These are phyloP conservation scores for Chironomus tepperi DNA, from an alignment of 1,140 invertebrate species.

Conservation along the genomic window DNA sequence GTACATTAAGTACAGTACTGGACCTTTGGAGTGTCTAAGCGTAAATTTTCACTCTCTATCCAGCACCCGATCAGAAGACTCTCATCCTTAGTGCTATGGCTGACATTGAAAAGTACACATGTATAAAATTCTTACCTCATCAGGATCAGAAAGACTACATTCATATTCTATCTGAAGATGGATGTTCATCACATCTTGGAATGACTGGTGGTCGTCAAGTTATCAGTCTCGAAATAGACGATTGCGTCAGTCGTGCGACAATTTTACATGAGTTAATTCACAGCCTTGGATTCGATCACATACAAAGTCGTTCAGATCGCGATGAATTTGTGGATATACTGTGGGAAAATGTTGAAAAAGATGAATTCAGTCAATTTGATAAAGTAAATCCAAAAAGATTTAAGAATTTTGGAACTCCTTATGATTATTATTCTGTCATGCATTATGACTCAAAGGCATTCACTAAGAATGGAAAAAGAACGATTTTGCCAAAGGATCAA, in stretches of 20 bases:
- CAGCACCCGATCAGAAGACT: neutral
- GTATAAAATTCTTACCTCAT: neutral
- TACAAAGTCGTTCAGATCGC: conserved; percentile 60
- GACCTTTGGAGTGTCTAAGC: too few relatives aligned
- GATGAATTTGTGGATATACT: conserved; percentile 58
- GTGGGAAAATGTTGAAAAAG: conserved; percentile 54
- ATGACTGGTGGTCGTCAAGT: neutral
- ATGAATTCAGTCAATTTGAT: conserved; percentile 57
- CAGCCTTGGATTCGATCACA: conserved; percentile 62
- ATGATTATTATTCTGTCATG: conserved; percentile 65
- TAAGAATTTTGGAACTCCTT: conserved; percentile 51
- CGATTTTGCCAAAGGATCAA: neutral
- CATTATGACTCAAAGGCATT: conserved; percentile 58
- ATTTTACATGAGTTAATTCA: conserved; percentile 62
- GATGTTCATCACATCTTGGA: neutral
- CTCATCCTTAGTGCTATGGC: neutral
- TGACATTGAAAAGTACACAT: neutral
- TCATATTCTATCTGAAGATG: neutral
- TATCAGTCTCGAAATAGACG: neutral
- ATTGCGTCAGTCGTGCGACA: neutral
- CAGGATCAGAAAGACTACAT: neutral
- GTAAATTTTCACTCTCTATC: neutral
- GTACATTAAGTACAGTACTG: too few relatives aligned
- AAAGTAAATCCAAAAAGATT: conserved; percentile 55
- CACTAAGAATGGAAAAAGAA: conserved; percentile 47